Percentiles rank a stretch among this genome's conserved stretches.
Conservation (phyloP, 2,113 vertebrate genomes). For the Blennius ocellaris region DNA sequence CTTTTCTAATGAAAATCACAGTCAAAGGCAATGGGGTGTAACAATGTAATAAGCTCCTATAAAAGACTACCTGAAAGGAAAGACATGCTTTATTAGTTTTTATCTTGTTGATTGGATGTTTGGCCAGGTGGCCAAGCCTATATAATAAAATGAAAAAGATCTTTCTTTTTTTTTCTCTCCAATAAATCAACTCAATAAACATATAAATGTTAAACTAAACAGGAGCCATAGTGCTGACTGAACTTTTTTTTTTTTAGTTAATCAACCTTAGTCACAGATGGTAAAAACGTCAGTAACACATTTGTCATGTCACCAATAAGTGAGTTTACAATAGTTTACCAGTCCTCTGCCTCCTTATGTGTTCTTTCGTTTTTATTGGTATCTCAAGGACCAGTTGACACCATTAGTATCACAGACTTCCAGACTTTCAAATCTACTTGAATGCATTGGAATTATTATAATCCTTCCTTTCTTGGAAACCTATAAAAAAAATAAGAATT, state of each 20-base stretch:
- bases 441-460: background rate
- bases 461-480: background rate
- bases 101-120: too few relatives aligned
- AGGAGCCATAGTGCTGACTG: constrained; percentile 2
- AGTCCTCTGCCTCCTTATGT: background rate
- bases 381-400: background rate
- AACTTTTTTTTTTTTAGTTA: constrained; percentile 19
- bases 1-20: too few relatives aligned
- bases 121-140: too few relatives aligned
- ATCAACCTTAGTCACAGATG: constrained; percentile 9
- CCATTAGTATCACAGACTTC: background rate
- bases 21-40: too few relatives aligned
- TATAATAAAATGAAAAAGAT: too few relatives aligned
- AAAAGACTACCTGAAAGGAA: too few relatives aligned
- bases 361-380: background rate
- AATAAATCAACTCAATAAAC: constrained; percentile 1
- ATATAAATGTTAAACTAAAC: background rate
- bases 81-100: too few relatives aligned
- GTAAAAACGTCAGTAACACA: constrained; percentile 19
- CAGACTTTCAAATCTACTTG: background rate
- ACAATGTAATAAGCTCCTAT: too few relatives aligned
- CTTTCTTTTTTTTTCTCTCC: background rate
- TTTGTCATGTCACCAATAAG: constrained; percentile 10
- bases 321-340: constrained; percentile 20
- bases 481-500: background rate